Evolutionary conservation across 2,888 invertebrate genomes (phyloP).

Genomic region (Sthenelais limicola): DNA sequence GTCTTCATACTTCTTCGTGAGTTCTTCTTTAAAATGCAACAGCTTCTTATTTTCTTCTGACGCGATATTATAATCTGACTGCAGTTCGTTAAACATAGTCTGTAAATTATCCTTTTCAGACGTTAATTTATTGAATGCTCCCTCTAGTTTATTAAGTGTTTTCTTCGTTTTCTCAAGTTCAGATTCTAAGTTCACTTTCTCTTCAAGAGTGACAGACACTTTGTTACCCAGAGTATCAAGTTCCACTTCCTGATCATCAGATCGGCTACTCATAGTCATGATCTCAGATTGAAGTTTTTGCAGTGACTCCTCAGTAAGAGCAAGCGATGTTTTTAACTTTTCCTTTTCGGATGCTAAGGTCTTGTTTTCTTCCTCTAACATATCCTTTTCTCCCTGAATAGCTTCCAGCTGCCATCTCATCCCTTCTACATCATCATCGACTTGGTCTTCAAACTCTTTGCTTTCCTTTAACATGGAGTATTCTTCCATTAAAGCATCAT

Average conservation of each 20-base stretch:
- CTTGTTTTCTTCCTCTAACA: neutral
- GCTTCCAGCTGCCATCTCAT: slow-evolving; percentile 55
- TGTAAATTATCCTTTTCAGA: slow-evolving; percentile 36
- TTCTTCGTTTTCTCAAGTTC: slow-evolving; percentile 7
- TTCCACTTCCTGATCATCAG: slow-evolving; percentile 36
- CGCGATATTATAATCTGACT: slow-evolving; percentile 4
- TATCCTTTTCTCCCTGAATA: slow-evolving; percentile 52
- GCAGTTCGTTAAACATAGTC: neutral
- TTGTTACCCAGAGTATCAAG: slow-evolving; percentile 39
- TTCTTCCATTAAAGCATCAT: slow-evolving; percentile 26
- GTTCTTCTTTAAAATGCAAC: slow-evolving; percentile 46
- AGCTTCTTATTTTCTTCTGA: slow-evolving; percentile 58
- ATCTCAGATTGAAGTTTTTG: slow-evolving; percentile 23
- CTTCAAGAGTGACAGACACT: slow-evolving; percentile 1
- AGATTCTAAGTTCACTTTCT: slow-evolving; percentile 20
- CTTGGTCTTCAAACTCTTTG: slow-evolving; percentile 29
- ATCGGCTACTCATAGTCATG: slow-evolving; percentile 33
- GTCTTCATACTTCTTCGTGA: slow-evolving; percentile 48
- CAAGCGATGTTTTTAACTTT: slow-evolving; percentile 10
- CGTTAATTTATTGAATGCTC: neutral
- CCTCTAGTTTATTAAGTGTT: slow-evolving; percentile 13
- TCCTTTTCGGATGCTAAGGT: slow-evolving; percentile 7
- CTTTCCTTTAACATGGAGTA: slow-evolving; percentile 38
- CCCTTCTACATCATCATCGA: slow-evolving; percentile 50
- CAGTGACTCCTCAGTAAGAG: slow-evolving; percentile 4